These are phyloP conservation scores for Helarctos malayanus DNA, from an alignment of 2,797 vertebrate genomes.

Conservation along the genomic window DNA sequence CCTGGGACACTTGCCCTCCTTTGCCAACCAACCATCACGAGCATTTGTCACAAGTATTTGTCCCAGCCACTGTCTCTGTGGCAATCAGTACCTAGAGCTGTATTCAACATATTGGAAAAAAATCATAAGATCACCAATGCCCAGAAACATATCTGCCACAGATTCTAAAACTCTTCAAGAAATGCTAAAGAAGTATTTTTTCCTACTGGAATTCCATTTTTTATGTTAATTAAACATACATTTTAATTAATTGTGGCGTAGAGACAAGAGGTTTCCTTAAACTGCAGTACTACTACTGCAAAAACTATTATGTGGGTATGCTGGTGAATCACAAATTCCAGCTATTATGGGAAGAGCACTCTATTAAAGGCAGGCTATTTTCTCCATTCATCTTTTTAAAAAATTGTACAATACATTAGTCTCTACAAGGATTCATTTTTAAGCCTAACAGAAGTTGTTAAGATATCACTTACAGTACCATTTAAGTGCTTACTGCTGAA, in stretches of 20 bases:
- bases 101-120: not conserved
- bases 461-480: constrained; percentile 77
- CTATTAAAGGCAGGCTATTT: constrained; percentile 73
- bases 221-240: constrained; percentile 55
- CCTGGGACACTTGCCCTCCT: not conserved
- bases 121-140: not conserved
- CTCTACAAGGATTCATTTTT: constrained; percentile 79
- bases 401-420: constrained; percentile 73
- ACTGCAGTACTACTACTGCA: not conserved
- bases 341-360: constrained; percentile 64
- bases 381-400: constrained; percentile 78
- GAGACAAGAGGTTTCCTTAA: constrained; percentile 1
- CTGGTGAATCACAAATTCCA: constrained; percentile 57
- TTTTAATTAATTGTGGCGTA: not conserved
- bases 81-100: not conserved
- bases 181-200: constrained; percentile 42
- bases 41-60: not conserved
- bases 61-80: not conserved
- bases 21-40: not conserved
- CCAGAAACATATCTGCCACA: not conserved
- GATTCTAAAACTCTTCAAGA: not conserved
- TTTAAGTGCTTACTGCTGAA: constrained; percentile 45
- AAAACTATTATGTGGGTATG: not conserved
- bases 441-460: constrained; percentile 73
- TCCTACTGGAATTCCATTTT: not conserved